A percentile compares a stretch with the other conserved stretches of the same genome.
Evolutionary conservation across 2,888 invertebrate genomes (phyloP).

Genomic region (Ophioninae sp.): DNA sequence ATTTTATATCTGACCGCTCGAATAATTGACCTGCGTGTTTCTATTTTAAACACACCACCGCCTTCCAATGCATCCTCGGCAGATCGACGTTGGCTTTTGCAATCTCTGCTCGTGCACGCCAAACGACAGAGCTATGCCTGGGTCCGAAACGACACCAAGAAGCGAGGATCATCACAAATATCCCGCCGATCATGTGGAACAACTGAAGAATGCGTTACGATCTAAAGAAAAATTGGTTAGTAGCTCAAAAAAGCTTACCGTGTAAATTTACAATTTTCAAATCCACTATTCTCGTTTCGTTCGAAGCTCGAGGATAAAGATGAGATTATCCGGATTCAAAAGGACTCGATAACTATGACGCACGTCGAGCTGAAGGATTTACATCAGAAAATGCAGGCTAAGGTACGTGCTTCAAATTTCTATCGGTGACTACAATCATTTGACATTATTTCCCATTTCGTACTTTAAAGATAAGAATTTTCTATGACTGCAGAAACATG

Average conservation of each 20-base stretch:
- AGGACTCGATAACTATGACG: slow-evolving; percentile 75
- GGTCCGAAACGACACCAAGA: slow-evolving; percentile 53
- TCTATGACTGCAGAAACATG: background rate
- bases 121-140: slow-evolving; percentile 50
- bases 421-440: background rate
- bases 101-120: slow-evolving; percentile 58
- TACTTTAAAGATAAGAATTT: background rate
- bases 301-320: slow-evolving; percentile 75
- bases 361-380: slow-evolving; percentile 76
- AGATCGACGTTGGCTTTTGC: slow-evolving; percentile 61
- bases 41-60: slow-evolving; percentile 46
- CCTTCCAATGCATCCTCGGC: slow-evolving; percentile 18
- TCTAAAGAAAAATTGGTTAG: slow-evolving; percentile 78
- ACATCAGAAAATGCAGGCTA: slow-evolving; percentile 74
- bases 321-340: slow-evolving; percentile 77
- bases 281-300: slow-evolving; percentile 31
- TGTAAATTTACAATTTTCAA: background rate
- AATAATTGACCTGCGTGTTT: slow-evolving; percentile 35
- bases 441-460: background rate
- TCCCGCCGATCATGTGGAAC: slow-evolving; percentile 71
- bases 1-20: slow-evolving; percentile 33
- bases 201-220: slow-evolving; percentile 71
- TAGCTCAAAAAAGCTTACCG: background rate
- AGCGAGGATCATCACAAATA: slow-evolving; percentile 69
- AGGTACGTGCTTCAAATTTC: slow-evolving; percentile 69